phyloP scores from a whole-genome alignment of 2,113 vertebrate species.

The human region DNA sequence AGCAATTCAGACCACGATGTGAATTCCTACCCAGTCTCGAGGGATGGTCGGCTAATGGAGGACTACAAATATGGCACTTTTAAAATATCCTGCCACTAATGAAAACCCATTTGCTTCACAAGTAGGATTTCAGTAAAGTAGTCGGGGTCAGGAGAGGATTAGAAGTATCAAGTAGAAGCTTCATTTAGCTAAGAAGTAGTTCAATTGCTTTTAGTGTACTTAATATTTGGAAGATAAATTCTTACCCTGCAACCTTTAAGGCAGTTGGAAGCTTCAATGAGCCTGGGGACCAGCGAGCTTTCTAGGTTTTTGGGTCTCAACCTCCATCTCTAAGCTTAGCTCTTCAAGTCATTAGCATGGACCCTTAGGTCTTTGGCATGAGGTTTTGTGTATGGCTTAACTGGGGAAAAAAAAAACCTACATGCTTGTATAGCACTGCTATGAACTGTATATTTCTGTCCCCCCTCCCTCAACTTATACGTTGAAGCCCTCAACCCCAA shows the following conservation, averaged over 20 bases:
- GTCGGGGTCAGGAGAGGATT: neutral
- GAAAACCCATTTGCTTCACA: neutral
- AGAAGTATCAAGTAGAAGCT: neutral
- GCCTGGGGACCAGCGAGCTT: neutral
- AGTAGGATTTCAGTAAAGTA: neutral
- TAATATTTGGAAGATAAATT: neutral
- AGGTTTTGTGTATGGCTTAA: neutral
- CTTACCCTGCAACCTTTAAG: neutral
- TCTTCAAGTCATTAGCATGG: neutral
- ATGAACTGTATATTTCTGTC: neutral
- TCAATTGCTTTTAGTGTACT: neutral
- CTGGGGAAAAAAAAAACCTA: too few relatives aligned
- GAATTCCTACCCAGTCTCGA: neutral
- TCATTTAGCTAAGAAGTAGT: neutral
- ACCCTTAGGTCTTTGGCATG: neutral
- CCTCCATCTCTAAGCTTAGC: neutral
- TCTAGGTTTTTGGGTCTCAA: neutral
- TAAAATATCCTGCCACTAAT: neutral
- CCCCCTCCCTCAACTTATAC: neutral
- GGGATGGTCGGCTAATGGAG: neutral
- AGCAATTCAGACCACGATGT: accelerated
- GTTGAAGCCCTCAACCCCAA: accelerated
- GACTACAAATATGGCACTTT: neutral
- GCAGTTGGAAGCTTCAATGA: neutral
- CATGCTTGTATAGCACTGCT: neutral